Evolutionary conservation across 2,113 vertebrate species (phyloP).

Genomic region (Podiceps cristatus): DNA sequence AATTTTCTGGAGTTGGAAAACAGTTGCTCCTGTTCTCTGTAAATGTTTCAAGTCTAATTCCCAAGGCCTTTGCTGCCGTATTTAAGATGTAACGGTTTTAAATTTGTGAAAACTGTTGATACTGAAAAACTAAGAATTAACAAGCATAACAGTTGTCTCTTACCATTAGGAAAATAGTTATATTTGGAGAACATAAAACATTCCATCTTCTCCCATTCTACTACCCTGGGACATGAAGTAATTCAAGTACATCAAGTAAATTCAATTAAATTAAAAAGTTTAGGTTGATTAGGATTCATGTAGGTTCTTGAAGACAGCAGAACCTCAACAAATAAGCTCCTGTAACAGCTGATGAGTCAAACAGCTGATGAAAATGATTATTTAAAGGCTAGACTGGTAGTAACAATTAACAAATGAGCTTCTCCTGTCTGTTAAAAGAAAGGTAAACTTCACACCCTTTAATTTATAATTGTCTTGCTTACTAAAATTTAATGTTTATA

Average conservation of each 20-base stretch:
- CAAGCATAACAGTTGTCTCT: background rate
- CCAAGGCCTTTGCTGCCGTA: background rate
- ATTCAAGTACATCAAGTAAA: background rate
- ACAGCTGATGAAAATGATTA: background rate
- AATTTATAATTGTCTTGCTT: background rate
- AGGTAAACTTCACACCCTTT: background rate
- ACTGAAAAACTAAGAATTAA: background rate
- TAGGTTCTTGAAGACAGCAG: background rate
- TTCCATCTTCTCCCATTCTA: background rate
- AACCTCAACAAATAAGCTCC: background rate
- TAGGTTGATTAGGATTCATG: background rate
- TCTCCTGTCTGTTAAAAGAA: background rate
- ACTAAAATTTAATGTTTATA: background rate
- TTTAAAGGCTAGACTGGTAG: background rate
- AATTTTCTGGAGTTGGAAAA: background rate
- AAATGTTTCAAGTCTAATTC: background rate
- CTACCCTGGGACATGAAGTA: background rate
- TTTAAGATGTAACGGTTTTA: background rate
- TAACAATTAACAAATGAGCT: background rate
- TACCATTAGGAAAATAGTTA: background rate
- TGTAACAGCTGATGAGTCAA: background rate
- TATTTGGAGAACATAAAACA: background rate
- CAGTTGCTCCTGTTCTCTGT: background rate
- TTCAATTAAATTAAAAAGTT: background rate
- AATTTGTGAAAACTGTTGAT: background rate